Evolutionary conservation across 2,888 invertebrate species (phyloP), one percentile per base, ranked within the genome.

Genomic region (Deroplatys truncata): DNA sequence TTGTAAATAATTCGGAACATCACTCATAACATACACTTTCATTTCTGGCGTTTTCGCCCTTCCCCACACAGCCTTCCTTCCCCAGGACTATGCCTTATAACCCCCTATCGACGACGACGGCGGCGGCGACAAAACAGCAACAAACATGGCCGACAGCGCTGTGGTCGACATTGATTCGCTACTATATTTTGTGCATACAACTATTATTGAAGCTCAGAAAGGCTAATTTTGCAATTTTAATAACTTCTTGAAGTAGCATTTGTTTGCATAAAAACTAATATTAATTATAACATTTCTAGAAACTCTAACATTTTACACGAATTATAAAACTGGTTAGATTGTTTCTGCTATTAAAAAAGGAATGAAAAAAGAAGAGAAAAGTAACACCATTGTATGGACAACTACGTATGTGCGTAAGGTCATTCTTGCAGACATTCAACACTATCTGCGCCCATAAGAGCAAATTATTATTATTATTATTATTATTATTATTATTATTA

Each of bases 101-200:
- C 85, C 89, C 94, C 96, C 96, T 95, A 96, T 95, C 94, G 95
- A 95, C 95, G 96, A 96, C 96, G 56, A 4, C 56, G 56, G 56
- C 56, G 56, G 56, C 56, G 56, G 25, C 56, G 25, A 72, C 16
- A 72, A 16, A 72, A 25, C 56, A 96, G 96, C 95, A 96, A 96
- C 96, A 96, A 96, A 96, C 96, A 96, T 96, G 96, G 96, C 96
- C 95, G 96, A 88, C 82, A 56, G 89, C 88, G 89, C 85, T 82
- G 87, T 85, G 85, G 82, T 49, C 31, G 43, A 25, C 87, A 83
- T 87, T 87, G 87, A 87, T 83, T 87, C n/a, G n/a, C 28, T 83
- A 87, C 28, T 82, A 82, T 87, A 82, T 87, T 28, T 83, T 72
- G 56, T 72, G 56, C 56, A 72, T 72, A 72, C 56, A 72, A 72